Evolutionary conservation across 2,888 invertebrate species (phyloP).

Genomic region (Sympetrum striolatum): DNA sequence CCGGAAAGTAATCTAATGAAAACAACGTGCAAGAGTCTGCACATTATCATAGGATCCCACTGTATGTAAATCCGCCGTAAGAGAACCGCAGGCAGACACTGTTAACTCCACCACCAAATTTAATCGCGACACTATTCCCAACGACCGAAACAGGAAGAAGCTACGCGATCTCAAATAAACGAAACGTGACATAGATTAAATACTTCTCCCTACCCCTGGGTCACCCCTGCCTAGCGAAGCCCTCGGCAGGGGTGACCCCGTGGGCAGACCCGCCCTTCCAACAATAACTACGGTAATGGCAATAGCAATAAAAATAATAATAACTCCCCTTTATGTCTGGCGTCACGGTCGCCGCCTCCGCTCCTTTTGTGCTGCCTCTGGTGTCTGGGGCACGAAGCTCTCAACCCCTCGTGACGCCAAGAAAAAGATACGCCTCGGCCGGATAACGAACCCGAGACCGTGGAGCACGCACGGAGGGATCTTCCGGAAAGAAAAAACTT

Average conservation of each 20-base stretch:
- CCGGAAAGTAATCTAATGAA: too few relatives aligned
- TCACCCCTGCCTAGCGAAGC: not conserved
- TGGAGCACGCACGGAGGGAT: not conserved
- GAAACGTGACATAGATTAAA: not conserved
- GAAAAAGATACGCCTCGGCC: not conserved
- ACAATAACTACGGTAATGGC: constrained; percentile 36
- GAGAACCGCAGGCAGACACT: too few relatives aligned
- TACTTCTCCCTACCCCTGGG: not conserved
- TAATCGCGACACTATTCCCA: too few relatives aligned
- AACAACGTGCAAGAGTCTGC: too few relatives aligned
- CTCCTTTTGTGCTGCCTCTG: constrained; percentile 11
- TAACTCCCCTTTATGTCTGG: constrained; percentile 18
- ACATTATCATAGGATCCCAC: too few relatives aligned
- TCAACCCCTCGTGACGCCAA: not conserved
- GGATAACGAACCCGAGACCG: constrained; percentile 19
- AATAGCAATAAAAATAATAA: constrained; percentile 39
- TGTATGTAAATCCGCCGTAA: too few relatives aligned
- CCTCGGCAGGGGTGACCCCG: not conserved
- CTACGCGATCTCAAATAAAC: not conserved
- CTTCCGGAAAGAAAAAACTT: not conserved
- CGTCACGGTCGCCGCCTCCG: constrained; percentile 24
- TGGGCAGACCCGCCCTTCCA: not conserved
- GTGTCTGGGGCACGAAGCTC: not conserved
- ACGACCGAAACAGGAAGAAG: too few relatives aligned
- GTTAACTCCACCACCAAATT: too few relatives aligned